These are phyloP conservation scores for Scaptomyza graminum DNA, from an alignment of 1,140 invertebrate genomes.

Conservation along the genomic window DNA sequence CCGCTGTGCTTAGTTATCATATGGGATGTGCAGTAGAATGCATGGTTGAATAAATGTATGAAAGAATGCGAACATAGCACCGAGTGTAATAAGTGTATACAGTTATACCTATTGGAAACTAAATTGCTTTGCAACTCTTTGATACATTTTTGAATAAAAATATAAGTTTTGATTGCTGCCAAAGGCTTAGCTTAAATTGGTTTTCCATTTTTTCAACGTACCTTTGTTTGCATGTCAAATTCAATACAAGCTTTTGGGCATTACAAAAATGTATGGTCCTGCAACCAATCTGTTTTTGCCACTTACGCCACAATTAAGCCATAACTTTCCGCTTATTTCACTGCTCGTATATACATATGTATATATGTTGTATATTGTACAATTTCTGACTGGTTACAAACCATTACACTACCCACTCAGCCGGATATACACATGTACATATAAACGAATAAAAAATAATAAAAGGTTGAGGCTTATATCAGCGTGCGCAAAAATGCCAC, in stretches of 20 bases:
- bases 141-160: neutral
- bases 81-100: neutral
- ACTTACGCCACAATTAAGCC: conserved; percentile 63
- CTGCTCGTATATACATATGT: conserved; percentile 48
- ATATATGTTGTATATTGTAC: conserved; percentile 44
- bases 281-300: conserved; percentile 1
- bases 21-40: conserved; percentile 38
- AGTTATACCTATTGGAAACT: neutral
- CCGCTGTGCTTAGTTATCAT: conserved; percentile 31
- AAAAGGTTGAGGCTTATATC: conserved; percentile 40
- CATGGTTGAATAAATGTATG: conserved; percentile 11
- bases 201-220: neutral
- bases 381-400: conserved; percentile 66
- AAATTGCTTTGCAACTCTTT: neutral
- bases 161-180: neutral
- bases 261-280: neutral
- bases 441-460: neutral
- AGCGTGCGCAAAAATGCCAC: conserved; percentile 51
- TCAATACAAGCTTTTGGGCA: neutral
- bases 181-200: neutral
- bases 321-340: conserved; percentile 57
- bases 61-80: neutral
- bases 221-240: neutral
- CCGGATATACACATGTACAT: conserved; percentile 41
- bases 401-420: conserved; percentile 62